Evolutionary conservation across 2,113 vertebrate genomes (phyloP), one percentile per base, ranked within the genome.

Genomic region (Ondatra zibethicus): DNA sequence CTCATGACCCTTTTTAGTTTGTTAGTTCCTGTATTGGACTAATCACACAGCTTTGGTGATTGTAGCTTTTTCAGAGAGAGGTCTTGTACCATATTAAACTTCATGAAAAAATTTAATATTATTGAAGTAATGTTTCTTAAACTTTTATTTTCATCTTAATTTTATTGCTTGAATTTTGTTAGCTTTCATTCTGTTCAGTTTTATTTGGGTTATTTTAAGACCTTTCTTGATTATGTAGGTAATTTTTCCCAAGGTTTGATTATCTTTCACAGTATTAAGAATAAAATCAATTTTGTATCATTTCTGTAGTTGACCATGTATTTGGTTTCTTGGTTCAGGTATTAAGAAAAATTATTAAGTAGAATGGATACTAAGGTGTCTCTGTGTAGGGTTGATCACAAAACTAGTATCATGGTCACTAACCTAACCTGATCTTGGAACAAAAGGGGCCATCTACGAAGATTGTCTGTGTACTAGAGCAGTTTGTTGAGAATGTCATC

Each of bases 81-180:
- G 3, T 96, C 36, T 93, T 39, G 89, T 92, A 93, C 75, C n/a
- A 70, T 73, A 16, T 76, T 93, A 96, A 93, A 3, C 45, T 92
- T 86, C 85, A 58, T 80, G 7, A 19, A 75, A 90, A 45, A 78
- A n/a, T 27, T 55, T 87, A 47, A 42, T 8, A 50, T 88, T 88
- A 63, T 73, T 92, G 52, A 84, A 88, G 29, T 78, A 86, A 80
- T 77, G 10, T 47, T 68, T 94, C 17, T 19, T 52, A 25, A 76
- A 66, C 27, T 27, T 89, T 61, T 75, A 75, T 73, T 88, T 50
- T 88, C 31, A 70, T 36, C 27, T 61, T 92, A 94, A 72, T 93
- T 96, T 95, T 94, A 47, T 89, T 73, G 17, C 72, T 94, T 87
- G 75, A 93, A n/a, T 93, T 96, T 96, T 87, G n/a, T 47, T 96